Conservation (phyloP, 2,888 invertebrate species). For the Ptychoptera albimana region DNA sequence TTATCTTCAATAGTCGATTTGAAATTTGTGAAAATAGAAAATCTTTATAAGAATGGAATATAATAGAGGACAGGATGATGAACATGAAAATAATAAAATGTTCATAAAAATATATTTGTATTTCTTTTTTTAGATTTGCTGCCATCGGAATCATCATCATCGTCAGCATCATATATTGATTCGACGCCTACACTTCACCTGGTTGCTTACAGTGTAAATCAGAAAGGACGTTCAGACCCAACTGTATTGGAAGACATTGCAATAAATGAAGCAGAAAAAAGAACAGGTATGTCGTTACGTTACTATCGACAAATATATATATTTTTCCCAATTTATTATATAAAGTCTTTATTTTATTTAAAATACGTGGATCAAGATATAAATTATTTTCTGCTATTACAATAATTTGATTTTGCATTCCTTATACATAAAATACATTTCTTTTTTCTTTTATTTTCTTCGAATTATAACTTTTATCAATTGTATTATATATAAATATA, state of each 20-base stretch:
- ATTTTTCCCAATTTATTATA: too few relatives aligned
- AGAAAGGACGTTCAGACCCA: slow-evolving; percentile 71
- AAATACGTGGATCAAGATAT: background rate
- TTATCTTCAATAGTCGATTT: too few relatives aligned
- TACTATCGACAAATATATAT: too few relatives aligned
- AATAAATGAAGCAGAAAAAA: slow-evolving; percentile 71
- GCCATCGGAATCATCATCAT: slow-evolving; percentile 20
- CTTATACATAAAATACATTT: too few relatives aligned
- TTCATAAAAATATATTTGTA: background rate
- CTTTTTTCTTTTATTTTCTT: background rate
- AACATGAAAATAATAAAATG: background rate
- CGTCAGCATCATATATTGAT: slow-evolving; percentile 21
- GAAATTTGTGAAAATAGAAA: background rate
- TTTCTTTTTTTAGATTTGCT: slow-evolving; percentile 21
- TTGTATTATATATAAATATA: background rate
- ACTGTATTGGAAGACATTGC: slow-evolving; percentile 71
- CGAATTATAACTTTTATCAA: background rate
- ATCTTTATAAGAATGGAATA: background rate
- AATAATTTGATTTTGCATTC: background rate
- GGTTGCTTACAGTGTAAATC: slow-evolving; percentile 67
- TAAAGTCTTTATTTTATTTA: background rate
- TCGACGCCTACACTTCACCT: slow-evolving; percentile 50
- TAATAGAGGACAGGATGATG: slow-evolving; percentile 1
- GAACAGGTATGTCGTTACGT: slow-evolving; percentile 45
- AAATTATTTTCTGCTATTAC: background rate